Conservation (phyloP, 2,888 invertebrate species). For the Halictus ligatus region DNA sequence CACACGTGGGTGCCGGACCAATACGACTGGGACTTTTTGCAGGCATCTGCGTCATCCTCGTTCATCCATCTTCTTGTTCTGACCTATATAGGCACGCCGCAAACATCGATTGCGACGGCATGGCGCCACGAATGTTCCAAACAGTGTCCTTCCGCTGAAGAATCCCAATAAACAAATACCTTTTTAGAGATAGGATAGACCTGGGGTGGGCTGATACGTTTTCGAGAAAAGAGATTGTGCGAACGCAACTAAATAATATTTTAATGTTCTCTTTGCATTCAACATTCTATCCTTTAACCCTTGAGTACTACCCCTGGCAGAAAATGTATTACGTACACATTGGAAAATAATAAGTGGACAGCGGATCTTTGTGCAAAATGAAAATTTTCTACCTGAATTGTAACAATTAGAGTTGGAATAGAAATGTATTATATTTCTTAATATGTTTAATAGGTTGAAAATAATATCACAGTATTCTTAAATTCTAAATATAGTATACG, state of each 20-base stretch:
- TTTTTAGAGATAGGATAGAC: background rate
- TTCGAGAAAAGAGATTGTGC: background rate
- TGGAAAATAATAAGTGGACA: too few relatives aligned
- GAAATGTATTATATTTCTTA: too few relatives aligned
- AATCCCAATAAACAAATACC: background rate
- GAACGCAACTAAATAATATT: background rate
- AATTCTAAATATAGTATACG: too few relatives aligned
- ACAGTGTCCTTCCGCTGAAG: background rate
- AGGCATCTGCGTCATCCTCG: conserved; percentile 52
- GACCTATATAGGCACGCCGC: conserved; percentile 34
- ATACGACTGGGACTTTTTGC: conserved; percentile 30
- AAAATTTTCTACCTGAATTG: too few relatives aligned
- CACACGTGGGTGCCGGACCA: conserved; percentile 47
- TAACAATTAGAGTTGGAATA: too few relatives aligned
- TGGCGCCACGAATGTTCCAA: conserved; percentile 42
- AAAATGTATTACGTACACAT: too few relatives aligned
- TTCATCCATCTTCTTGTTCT: conserved; percentile 51
- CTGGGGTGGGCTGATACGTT: background rate
- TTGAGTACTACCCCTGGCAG: too few relatives aligned
- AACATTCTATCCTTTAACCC: too few relatives aligned
- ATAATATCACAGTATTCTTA: too few relatives aligned
- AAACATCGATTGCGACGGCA: conserved; percentile 46
- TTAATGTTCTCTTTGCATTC: background rate
- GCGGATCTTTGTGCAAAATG: too few relatives aligned
- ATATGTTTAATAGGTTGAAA: too few relatives aligned